Conservation (phyloP, 1,140 invertebrate genomes). For the Drosophila grimshawi region DNA sequence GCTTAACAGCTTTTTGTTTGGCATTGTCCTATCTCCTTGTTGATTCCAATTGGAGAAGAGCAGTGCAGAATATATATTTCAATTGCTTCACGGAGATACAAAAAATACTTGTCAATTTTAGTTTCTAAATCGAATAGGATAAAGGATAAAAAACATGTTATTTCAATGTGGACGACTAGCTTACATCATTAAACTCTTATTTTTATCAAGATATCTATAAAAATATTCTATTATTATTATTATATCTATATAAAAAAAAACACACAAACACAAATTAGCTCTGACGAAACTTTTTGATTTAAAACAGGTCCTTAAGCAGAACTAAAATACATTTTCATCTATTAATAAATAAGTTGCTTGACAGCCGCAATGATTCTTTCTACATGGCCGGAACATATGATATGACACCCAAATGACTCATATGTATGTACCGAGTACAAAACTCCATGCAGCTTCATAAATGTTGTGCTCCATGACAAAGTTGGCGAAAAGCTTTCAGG, state of each 20-base stretch:
- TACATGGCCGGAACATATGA: slow-evolving; percentile 10
- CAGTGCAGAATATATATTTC: too few species aligned
- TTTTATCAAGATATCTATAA: too few species aligned
- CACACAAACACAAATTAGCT: too few species aligned
- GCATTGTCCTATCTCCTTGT: slow-evolving; percentile 1
- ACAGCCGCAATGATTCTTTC: slow-evolving; percentile 5
- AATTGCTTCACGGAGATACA: too few species aligned
- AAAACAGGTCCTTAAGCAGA: background rate
- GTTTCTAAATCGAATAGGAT: too few species aligned
- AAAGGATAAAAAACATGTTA: too few species aligned
- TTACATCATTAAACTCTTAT: too few species aligned
- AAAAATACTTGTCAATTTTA: too few species aligned
- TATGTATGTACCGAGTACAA: slow-evolving; percentile 12
- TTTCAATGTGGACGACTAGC: too few species aligned
- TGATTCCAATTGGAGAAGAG: background rate
- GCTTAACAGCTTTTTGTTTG: slow-evolving; percentile 39
- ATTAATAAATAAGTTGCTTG: slow-evolving; percentile 28
- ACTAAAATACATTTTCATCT: slow-evolving; percentile 1
- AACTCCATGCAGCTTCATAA: slow-evolving; percentile 33
- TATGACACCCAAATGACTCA: slow-evolving; percentile 5
- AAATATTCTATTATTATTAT: too few species aligned
- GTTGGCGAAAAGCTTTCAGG: slow-evolving; percentile 50
- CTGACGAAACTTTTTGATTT: too few species aligned
- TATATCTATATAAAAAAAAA: too few species aligned
- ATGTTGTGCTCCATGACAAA: slow-evolving; percentile 43